phyloP scores from a whole-genome alignment of 2,888 invertebrate genomes.

The Mayetiola destructor region DNA sequence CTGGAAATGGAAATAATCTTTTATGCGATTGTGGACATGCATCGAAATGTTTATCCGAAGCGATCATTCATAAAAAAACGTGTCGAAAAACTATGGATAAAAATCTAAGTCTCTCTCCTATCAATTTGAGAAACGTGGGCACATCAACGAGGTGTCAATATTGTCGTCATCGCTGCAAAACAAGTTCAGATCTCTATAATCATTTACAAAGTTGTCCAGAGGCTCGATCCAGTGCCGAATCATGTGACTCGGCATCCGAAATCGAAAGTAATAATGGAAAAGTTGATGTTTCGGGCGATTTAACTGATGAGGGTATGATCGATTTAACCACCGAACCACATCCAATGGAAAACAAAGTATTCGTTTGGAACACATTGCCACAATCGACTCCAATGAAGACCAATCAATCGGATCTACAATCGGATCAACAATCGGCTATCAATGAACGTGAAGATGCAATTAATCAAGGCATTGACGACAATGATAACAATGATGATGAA shows the following conservation, averaged over 20 bases:
- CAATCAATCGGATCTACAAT: neutral
- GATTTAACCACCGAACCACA: slow-evolving; percentile 31
- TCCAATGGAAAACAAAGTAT: slow-evolving; percentile 67
- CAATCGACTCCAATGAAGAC: neutral
- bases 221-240: slow-evolving; percentile 35
- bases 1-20: slow-evolving; percentile 48
- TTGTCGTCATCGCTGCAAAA: slow-evolving; percentile 76
- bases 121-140: slow-evolving; percentile 29
- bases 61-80: slow-evolving; percentile 60
- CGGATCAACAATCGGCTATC: neutral
- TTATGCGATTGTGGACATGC: slow-evolving; percentile 60
- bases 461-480: neutral
- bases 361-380: slow-evolving; percentile 64
- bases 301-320: slow-evolving; percentile 33
- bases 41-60: slow-evolving; percentile 68
- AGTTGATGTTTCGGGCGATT: slow-evolving; percentile 24
- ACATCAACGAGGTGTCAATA: slow-evolving; percentile 67
- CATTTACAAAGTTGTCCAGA: slow-evolving; percentile 60
- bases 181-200: slow-evolving; percentile 58
- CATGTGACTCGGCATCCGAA: slow-evolving; percentile 29
- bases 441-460: neutral
- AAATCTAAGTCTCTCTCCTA: slow-evolving; percentile 27
- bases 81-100: slow-evolving; percentile 33
- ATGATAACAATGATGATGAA: slow-evolving; percentile 15
- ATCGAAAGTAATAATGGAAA: slow-evolving; percentile 15